These are phyloP conservation scores for Sprattus sprattus DNA, from an alignment of 2,113 vertebrate species.

Conservation along the genomic window DNA sequence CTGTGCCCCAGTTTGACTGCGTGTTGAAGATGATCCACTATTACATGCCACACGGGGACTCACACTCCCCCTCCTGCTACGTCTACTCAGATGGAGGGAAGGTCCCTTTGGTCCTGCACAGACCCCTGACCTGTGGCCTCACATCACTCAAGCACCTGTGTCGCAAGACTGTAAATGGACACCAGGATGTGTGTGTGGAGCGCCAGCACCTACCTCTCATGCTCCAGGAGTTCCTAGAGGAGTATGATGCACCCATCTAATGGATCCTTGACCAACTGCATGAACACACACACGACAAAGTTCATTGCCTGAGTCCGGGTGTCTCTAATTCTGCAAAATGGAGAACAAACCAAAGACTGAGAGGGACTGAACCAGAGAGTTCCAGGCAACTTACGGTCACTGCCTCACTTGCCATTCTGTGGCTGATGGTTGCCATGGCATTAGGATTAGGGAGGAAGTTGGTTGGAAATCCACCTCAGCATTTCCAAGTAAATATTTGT, in stretches of 20 bases:
- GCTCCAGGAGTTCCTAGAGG: conserved; percentile 89
- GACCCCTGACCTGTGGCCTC: conserved; percentile 82
- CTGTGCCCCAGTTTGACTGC: conserved; percentile 89
- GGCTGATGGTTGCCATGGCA: not conserved
- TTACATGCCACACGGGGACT: conserved; percentile 81
- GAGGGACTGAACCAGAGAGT: not conserved
- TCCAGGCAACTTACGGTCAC: not conserved
- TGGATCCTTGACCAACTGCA: not conserved
- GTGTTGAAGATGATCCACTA: conserved; percentile 90
- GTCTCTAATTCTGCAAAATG: not conserved
- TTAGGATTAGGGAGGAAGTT: not conserved
- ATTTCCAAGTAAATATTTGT: conserved; percentile 50
- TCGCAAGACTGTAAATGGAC: conserved; percentile 91
- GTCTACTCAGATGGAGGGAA: conserved; percentile 88
- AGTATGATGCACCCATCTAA: conserved; percentile 91
- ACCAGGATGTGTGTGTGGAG: conserved; percentile 81
- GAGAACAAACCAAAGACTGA: not conserved
- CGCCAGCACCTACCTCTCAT: conserved; percentile 84
- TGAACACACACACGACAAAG: not conserved
- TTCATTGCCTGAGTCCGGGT: not conserved
- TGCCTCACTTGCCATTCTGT: not conserved
- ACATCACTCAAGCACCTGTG: conserved; percentile 93
- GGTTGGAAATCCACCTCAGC: conserved; percentile 42
- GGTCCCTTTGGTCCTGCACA: conserved; percentile 86
- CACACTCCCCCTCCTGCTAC: conserved; percentile 78